A percentile compares a stretch with the other conserved stretches of the same genome.
These are phyloP conservation scores for Bubalus kerabau DNA, from an alignment of 2,113 vertebrate genomes.

Conservation along the genomic window DNA sequence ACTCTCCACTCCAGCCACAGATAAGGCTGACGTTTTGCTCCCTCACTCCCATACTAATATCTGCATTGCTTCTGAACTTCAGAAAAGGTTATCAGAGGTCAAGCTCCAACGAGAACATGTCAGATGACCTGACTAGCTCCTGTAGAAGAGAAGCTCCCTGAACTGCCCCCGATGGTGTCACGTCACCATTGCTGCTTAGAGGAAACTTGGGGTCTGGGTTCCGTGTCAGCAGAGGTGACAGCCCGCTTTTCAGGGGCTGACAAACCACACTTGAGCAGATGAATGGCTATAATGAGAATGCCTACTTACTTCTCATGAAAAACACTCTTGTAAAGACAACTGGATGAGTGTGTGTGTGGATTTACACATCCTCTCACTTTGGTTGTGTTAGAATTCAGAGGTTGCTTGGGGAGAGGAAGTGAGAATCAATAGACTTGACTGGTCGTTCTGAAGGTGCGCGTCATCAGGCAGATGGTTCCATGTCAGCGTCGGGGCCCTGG, in stretches of 20 bases:
- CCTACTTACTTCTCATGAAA: background rate
- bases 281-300: background rate
- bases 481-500: fast-evolving
- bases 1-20: background rate
- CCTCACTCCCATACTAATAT: background rate
- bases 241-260: no score
- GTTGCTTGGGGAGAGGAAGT: background rate
- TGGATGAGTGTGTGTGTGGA: background rate
- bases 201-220: background rate
- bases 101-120: background rate
- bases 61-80: background rate
- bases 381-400: background rate
- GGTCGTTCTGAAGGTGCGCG: fast-evolving
- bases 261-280: background rate
- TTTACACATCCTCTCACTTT: background rate
- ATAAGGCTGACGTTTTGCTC: background rate
- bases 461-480: fast-evolving
- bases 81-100: background rate
- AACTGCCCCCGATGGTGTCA: fast-evolving
- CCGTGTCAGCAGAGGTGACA: fast-evolving
- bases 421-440: background rate
- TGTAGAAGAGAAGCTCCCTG: background rate
- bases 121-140: background rate
- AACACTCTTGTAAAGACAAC: background rate
- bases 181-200: fast-evolving